phyloP scores from a whole-genome alignment of 2,113 vertebrate genomes.

The Tamias sibiricus region DNA sequence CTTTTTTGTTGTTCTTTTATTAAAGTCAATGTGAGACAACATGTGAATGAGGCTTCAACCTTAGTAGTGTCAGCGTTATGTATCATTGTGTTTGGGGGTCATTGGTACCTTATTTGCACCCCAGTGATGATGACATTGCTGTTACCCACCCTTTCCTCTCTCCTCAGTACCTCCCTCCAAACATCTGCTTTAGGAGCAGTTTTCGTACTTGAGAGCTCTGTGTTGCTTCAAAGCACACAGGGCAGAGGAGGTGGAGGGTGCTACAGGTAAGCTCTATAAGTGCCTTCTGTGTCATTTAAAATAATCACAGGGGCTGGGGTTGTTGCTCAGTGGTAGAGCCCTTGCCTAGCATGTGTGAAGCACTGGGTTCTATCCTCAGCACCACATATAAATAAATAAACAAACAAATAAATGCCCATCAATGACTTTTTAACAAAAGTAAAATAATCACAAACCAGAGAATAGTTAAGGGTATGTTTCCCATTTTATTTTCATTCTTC shows the following conservation, averaged over 20 bases:
- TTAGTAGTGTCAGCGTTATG: background rate
- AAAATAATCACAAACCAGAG: background rate
- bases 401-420: too few species aligned
- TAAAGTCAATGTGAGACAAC: constrained; percentile 34
- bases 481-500: background rate
- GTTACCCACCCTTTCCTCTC: background rate
- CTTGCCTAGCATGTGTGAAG: too few species aligned
- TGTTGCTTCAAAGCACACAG: constrained; percentile 1
- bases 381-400: too few species aligned
- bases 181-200: background rate
- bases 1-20: background rate
- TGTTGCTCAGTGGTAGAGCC: too few species aligned
- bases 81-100: background rate
- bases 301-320: background rate
- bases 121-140: background rate
- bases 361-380: too few species aligned
- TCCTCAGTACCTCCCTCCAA: background rate
- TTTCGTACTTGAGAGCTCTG: background rate
- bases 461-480: constrained; percentile 23
- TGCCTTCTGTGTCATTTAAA: background rate
- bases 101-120: background rate
- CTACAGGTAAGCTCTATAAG: background rate
- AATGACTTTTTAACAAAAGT: too few species aligned
- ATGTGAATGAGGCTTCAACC: background rate
- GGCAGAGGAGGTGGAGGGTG: background rate